Percentiles rank a stretch among this genome's conserved stretches.
Evolutionary conservation across 2,888 invertebrate genomes (phyloP).

Genomic region (Ophion ventricosus): DNA sequence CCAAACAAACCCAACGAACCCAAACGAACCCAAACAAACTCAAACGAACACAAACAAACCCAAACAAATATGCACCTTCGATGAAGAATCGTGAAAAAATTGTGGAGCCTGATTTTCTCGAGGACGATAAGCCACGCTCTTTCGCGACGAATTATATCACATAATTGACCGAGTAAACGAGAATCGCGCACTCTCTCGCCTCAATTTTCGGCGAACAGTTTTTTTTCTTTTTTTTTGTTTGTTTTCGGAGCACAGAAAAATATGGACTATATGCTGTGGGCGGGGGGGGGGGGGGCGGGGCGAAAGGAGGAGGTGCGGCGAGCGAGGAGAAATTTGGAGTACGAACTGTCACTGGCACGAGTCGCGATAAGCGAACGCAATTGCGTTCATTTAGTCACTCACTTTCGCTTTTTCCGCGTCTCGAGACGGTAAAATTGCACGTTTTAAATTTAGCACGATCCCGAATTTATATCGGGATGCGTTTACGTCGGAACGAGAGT

Average conservation of each 20-base stretch:
- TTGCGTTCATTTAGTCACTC: not conserved
- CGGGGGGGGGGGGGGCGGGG: no score
- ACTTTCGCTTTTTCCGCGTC: slow-evolving; percentile 8
- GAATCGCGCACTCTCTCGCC: not conserved
- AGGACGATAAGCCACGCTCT: not conserved
- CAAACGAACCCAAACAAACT: no score
- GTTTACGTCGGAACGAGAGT: slow-evolving; percentile 32
- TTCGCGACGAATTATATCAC: not conserved
- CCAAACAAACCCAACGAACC: no score
- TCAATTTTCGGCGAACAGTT: no score
- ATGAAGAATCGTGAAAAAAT: not conserved
- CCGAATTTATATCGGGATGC: slow-evolving; percentile 73
- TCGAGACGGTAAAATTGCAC: slow-evolving; percentile 45
- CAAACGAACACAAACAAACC: no score
- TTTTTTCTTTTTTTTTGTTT: no score
- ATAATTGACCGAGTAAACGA: not conserved
- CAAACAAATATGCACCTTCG: not conserved
- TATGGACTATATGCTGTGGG: no score
- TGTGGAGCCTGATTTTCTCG: not conserved
- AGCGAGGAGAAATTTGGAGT: not conserved
- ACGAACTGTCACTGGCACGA: not conserved
- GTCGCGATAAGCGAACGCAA: slow-evolving; percentile 11
- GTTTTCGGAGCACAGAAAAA: no score
- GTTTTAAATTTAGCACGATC: slow-evolving; percentile 72
- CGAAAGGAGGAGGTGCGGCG: no score